Evolutionary conservation across 2,113 vertebrate genomes (phyloP).

Genomic region (Erythrocercus mccallii): DNA sequence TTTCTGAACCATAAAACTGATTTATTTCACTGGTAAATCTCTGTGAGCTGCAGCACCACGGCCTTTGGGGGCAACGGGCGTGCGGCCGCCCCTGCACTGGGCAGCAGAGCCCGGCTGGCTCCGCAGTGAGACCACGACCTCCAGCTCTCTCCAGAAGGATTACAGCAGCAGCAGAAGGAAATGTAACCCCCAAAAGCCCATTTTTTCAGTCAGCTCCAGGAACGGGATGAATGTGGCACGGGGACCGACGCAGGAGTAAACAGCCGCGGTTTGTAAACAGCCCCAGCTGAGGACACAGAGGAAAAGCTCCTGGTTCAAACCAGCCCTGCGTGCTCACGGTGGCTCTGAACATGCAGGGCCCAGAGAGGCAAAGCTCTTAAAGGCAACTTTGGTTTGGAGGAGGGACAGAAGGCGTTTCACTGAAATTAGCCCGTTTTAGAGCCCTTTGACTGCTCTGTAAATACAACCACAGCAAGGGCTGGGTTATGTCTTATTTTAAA

Average conservation of each 20-base stretch:
- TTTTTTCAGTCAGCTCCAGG: not conserved
- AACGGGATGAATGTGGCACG: fast-evolving
- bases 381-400: not conserved
- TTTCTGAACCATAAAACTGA: not conserved
- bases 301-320: not conserved
- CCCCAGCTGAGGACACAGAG: not conserved
- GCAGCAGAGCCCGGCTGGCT: not conserved
- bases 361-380: not conserved
- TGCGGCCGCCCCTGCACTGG: not conserved
- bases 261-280: not conserved
- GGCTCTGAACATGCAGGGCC: not conserved
- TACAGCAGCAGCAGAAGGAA: not conserved
- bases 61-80: not conserved
- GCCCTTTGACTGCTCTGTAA: not conserved
- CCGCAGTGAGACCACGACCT: not conserved
- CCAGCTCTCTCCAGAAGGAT: not conserved
- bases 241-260: not conserved
- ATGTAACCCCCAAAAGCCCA: not conserved
- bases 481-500: not conserved
- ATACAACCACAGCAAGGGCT: not conserved
- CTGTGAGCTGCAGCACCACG: not conserved
- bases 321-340: fast-evolving
- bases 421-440: not conserved
- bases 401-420: not conserved
- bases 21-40: not conserved